A percentile compares a stretch with the other conserved stretches of the same genome.
These are phyloP conservation scores for Zygothrica quintamaculata DNA, from an alignment of 2,888 invertebrate genomes.

Conservation along the genomic window DNA sequence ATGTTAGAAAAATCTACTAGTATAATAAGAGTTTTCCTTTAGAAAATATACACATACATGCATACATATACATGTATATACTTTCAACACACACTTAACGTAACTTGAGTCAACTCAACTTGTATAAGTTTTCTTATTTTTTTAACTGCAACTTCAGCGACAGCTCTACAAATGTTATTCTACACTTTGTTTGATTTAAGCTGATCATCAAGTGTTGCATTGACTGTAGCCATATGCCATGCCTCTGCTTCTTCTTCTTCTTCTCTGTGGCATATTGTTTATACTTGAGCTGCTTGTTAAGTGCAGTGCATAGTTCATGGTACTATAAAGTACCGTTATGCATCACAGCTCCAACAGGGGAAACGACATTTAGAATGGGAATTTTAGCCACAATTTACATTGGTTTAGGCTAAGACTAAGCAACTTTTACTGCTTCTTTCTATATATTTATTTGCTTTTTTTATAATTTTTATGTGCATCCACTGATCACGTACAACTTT, in stretches of 20 bases:
- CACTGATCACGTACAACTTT: conserved; percentile 3
- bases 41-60: conserved; percentile 6
- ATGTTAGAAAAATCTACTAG: conserved; percentile 65
- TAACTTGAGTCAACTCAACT: background rate
- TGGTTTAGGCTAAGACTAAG: too few species aligned
- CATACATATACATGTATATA: conserved; percentile 18
- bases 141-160: conserved; percentile 46
- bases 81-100: conserved; percentile 13
- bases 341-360: too few species aligned
- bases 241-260: conserved; percentile 22
- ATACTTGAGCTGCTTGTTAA: conserved; percentile 52
- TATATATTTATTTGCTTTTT: too few species aligned
- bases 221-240: background rate
- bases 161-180: conserved; percentile 69
- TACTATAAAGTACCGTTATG: background rate
- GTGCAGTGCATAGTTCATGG: conserved; percentile 36
- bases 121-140: conserved; percentile 48
- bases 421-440: too few species aligned
- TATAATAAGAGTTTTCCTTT: conserved; percentile 49
- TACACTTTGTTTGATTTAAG: conserved; percentile 76
- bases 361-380: too few species aligned
- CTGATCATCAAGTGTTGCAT: conserved; percentile 74
- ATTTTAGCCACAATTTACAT: too few species aligned
- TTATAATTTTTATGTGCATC: conserved; percentile 1
- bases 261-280: conserved; percentile 55